Evolutionary conservation across 2,888 invertebrate species (phyloP), one percentile per base, ranked within the genome.

Genomic region (Tachina grossa): DNA sequence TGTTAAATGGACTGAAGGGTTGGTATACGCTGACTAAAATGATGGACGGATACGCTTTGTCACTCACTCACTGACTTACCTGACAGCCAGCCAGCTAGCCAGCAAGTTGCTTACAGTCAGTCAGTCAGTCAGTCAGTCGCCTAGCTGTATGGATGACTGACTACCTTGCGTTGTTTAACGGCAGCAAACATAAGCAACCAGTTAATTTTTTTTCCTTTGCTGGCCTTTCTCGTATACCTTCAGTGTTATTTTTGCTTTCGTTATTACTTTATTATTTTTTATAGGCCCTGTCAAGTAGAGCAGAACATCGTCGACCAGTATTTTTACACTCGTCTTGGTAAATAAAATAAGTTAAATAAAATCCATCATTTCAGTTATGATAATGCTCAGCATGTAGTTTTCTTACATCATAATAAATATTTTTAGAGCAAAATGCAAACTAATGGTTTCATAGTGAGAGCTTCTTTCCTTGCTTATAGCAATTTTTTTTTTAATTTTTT

Each of bases 1-100:
- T 92, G 92, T 92, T 92, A 92, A 92, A 92, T 92, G 92, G 92
- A 92, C 92, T 92, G 92, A 92, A 91, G 92, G 90, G 91, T 90
- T 59, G 39, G 71, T 65, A 55, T 63, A 57, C 75, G 61, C 68
- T 68, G 53, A 61, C 72, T 75, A 63, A 89, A 71, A 85, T 91
- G 91, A 91, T 91, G 91, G 91, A 91, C 91, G 91, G 91, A 88
- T 82, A 87, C 72, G 82, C 88, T 88, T 82, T 88, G 83, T 86
- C 83, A 85, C 76, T 83, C 86, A 82, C 49, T 65, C 71, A 49
- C 74, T 81, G 59, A 74, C 68, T 59, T 53, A 41, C 41, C 68
- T 61, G 47, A 16, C 72, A 49, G 49, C 39, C 31, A 51, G 59
- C 51, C 65, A 65, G 63, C 39, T 41, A 51, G 59, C 51, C 65